phyloP scores from a whole-genome alignment of 2,888 invertebrate species.

The Papilio protenor region DNA sequence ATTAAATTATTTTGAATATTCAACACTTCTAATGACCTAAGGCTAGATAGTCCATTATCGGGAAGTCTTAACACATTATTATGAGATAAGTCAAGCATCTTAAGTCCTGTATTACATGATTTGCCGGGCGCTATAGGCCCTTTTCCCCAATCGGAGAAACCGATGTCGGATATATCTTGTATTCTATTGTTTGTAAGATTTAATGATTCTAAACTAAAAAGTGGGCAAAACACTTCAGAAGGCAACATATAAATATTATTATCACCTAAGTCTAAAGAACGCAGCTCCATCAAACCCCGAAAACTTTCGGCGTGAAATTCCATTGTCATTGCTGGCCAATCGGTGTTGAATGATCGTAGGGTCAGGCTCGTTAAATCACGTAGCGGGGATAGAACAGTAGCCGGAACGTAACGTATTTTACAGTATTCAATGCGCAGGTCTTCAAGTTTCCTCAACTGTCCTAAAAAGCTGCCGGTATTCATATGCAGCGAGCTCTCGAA shows the following conservation, averaged over 20 bases:
- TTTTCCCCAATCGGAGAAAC: slow-evolving; percentile 90
- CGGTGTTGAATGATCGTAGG: slow-evolving; percentile 89
- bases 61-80: slow-evolving; percentile 89
- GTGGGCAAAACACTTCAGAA: slow-evolving; percentile 88
- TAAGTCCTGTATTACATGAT: slow-evolving; percentile 88
- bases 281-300: slow-evolving; percentile 87
- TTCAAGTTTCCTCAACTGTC: slow-evolving; percentile 88
- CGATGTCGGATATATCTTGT: slow-evolving; percentile 89
- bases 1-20: slow-evolving; percentile 91
- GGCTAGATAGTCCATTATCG: slow-evolving; percentile 88
- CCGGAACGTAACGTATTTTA: slow-evolving; percentile 90
- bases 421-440: slow-evolving; percentile 90
- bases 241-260: slow-evolving; percentile 91
- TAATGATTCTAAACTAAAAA: slow-evolving; percentile 87
- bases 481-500: slow-evolving; percentile 89
- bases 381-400: slow-evolving; percentile 87
- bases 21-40: slow-evolving; percentile 88
- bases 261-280: slow-evolving; percentile 88
- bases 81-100: slow-evolving; percentile 88
- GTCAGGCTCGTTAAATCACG: slow-evolving; percentile 88
- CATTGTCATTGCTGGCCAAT: slow-evolving; percentile 92
- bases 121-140: slow-evolving; percentile 87
- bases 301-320: slow-evolving; percentile 90
- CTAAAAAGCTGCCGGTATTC: slow-evolving; percentile 85
- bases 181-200: slow-evolving; percentile 91